phyloP scores from a whole-genome alignment of 2,113 vertebrate genomes.

The Antechinus stuartii region DNA sequence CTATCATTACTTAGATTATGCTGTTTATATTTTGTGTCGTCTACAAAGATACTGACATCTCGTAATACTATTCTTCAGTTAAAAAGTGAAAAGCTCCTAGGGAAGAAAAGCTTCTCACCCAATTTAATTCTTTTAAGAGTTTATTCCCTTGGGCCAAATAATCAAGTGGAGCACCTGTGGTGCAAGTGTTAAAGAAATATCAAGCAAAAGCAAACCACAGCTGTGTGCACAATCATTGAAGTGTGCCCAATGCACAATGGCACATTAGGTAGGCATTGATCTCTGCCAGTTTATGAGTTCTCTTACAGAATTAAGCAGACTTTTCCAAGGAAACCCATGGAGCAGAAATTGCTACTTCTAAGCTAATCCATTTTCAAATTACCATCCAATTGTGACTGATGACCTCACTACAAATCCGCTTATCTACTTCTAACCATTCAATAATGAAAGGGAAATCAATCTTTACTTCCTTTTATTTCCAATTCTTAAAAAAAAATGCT shows the following conservation, averaged over 20 bases:
- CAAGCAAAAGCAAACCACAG: constrained; percentile 72
- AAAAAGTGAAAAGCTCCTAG: constrained; percentile 61
- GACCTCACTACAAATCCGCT: constrained; percentile 83
- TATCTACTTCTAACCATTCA: constrained; percentile 79
- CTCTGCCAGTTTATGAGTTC: constrained; percentile 83
- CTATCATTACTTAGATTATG: background rate
- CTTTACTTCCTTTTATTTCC: constrained; percentile 59
- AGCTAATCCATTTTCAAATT: constrained; percentile 87
- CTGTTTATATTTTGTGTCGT: constrained; percentile 17
- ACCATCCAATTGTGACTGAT: constrained; percentile 84
- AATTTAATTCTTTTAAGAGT: constrained; percentile 72
- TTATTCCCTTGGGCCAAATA: constrained; percentile 77
- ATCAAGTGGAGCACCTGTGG: constrained; percentile 76
- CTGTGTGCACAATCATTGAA: constrained; percentile 78
- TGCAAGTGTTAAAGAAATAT: constrained; percentile 66
- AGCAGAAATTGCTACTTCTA: constrained; percentile 85
- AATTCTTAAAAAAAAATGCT: constrained; percentile 54
- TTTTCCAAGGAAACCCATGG: constrained; percentile 78
- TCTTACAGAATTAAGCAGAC: constrained; percentile 78
- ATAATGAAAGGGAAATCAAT: constrained; percentile 75
- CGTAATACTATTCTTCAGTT: constrained; percentile 48
- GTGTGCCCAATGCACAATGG: constrained; percentile 83
- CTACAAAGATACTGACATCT: constrained; percentile 6
- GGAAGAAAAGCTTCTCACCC: constrained; percentile 42
- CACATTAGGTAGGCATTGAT: constrained; percentile 87